Evolutionary conservation across 37 sponge, comb jelly and placozoan genomes (phyloP).

Genomic region (Eunapius fragilis): DNA sequence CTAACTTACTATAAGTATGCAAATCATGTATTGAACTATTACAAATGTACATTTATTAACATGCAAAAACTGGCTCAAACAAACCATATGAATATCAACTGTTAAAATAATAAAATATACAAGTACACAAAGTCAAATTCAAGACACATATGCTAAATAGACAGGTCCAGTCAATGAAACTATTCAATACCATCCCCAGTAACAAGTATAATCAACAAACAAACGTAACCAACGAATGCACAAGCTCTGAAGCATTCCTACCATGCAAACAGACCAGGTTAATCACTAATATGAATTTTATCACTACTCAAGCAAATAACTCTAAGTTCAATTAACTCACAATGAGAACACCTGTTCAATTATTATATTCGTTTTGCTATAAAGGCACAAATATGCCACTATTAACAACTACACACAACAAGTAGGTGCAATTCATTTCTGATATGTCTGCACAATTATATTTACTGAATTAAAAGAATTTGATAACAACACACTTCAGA

Average conservation of each 20-base stretch:
- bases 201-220: background rate
- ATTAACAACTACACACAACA: background rate
- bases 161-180: too few species aligned
- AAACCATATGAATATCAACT: too few species aligned
- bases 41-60: background rate
- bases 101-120: too few species aligned
- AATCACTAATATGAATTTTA: background rate
- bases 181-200: too few species aligned
- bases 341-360: background rate
- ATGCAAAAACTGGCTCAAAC: background rate
- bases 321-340: background rate
- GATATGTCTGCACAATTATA: background rate
- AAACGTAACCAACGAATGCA: background rate
- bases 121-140: too few species aligned
- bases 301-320: background rate
- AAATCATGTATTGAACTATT: too few species aligned
- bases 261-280: background rate
- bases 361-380: background rate
- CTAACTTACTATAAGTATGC: too few species aligned
- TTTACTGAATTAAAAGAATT: background rate
- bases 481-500: background rate
- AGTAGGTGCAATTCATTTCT: background rate
- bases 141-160: too few species aligned
- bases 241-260: background rate
- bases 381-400: background rate